Conservation (phyloP, 1,140 invertebrate species). For the Bombus turneri region DNA sequence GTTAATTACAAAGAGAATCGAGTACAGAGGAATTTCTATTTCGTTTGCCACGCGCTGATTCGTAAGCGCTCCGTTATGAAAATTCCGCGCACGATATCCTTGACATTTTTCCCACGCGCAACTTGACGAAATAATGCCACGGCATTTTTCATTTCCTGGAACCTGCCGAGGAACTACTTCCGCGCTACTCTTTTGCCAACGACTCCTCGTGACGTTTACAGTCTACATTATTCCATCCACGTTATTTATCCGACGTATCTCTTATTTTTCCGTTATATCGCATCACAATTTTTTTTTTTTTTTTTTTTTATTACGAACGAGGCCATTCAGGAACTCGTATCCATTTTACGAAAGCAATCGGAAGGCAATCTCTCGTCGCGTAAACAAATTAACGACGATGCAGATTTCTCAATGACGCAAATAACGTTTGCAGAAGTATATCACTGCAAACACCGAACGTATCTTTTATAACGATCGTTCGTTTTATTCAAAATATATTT, state of each 20-base stretch:
- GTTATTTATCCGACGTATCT: constrained; percentile 30
- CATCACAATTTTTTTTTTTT: not conserved
- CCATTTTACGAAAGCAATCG: not conserved
- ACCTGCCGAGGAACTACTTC: not conserved
- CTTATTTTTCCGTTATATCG: constrained; percentile 8
- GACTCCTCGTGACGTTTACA: not conserved
- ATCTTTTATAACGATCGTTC: too few relatives aligned
- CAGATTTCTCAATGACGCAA: not conserved
- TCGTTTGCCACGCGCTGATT: not conserved
- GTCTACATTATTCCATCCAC: not conserved
- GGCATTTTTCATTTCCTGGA: constrained; percentile 67
- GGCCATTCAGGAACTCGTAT: not conserved
- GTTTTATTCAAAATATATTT: too few relatives aligned
- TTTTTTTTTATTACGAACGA: not conserved
- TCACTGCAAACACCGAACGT: rapidly evolving
- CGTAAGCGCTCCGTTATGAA: not conserved
- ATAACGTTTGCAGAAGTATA: not conserved
- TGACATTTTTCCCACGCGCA: constrained; percentile 6
- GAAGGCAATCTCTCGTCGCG: not conserved
- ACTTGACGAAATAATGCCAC: not conserved
- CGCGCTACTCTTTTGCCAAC: not conserved
- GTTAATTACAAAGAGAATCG: constrained; percentile 17
- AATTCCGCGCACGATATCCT: constrained; percentile 1
- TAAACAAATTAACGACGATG: not conserved
- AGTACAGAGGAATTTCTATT: constrained; percentile 20